A percentile compares a stretch with the other conserved stretches of the same genome.
These are phyloP conservation scores for Peromyscus nudipes DNA, from an alignment of 2,797 vertebrate genomes.

Conservation along the genomic window DNA sequence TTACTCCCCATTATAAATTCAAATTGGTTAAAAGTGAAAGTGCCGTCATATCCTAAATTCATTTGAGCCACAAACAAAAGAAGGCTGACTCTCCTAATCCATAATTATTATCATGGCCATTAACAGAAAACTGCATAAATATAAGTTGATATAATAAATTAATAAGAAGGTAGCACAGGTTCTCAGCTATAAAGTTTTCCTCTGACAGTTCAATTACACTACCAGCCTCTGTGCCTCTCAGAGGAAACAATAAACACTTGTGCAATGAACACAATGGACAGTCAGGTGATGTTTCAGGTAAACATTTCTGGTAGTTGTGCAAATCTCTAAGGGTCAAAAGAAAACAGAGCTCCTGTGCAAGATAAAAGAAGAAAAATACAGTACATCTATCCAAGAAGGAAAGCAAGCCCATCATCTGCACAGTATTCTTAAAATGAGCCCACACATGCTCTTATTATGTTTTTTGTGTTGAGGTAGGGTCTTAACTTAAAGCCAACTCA, in stretches of 20 bases:
- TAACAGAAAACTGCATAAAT: constrained; percentile 39
- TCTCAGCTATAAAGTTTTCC: constrained; percentile 37
- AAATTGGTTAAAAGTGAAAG: constrained; percentile 57
- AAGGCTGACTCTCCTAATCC: neutral
- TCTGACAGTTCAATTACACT: constrained; percentile 48
- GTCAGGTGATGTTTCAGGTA: neutral
- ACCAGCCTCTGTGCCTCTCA: neutral
- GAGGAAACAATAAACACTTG: constrained; percentile 1
- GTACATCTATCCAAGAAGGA: neutral
- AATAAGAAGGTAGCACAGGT: neutral
- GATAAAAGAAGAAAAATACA: neutral
- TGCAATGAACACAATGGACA: neutral
- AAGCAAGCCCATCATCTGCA: neutral
- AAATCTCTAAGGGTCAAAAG: neutral
- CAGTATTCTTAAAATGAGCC: neutral
- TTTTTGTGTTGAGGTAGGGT: neutral
- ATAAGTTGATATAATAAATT: constrained; percentile 35
- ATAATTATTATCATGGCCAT: neutral
- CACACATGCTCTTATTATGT: neutral
- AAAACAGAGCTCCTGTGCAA: neutral
- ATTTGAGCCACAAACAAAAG: neutral
- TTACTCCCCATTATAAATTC: constrained; percentile 33
- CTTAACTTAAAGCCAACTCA: neutral
- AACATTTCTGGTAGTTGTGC: constrained; percentile 10
- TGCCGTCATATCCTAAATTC: constrained; percentile 15